Evolutionary conservation across 1,140 invertebrate genomes (phyloP), one percentile per base, ranked within the genome.

Genomic region (Ceratina australensis): DNA sequence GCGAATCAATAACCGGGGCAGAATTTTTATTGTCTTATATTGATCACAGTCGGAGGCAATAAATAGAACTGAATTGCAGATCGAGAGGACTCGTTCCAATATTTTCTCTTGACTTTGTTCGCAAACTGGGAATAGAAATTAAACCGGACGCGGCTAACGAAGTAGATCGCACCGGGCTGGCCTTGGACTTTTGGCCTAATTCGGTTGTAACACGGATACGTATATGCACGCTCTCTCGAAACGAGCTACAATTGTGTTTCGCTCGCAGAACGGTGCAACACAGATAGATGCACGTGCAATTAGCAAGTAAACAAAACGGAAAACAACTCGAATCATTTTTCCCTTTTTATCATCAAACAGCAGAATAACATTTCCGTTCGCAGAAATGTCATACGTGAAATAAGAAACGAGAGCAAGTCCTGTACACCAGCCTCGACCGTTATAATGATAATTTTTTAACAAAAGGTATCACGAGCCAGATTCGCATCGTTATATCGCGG

Each of bases 101-200:
- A 76, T 76, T 76, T 68, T 42, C 73, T 76, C 73, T 69, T 56
- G 47, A 76, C 50, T 50, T 47, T 69, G 65, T 60, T 76, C 73
- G 18, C 47, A 59, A 60, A 67, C 24, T 76, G 73, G 26, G 33
- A n/a, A 59, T 18, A 59, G 42, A 22, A 69, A 76, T 69, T 57
- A 57, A 33, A 49, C 47, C 65, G 47, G 42, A 76, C 50, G 26
- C 47, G 42, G 15, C 56, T 67, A 75, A 75, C 73, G 56, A 75
- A 68, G 65, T 20, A 33, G 47, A 76, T 24, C 12, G 52, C 24
- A 60, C 42, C 5, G n/a, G 33, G 47, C 28, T 15, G 65, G 52
- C 77, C 78, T 79, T 79, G 72, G 75, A 79, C 78, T 67, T 75
- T 61, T 54, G 72, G 72, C 80, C 83, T 42, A 56, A 61, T 72